Base-by-base conservation (phyloP, 1,140 invertebrate genomes). In the Drosophila lacteicornis region DNA sequence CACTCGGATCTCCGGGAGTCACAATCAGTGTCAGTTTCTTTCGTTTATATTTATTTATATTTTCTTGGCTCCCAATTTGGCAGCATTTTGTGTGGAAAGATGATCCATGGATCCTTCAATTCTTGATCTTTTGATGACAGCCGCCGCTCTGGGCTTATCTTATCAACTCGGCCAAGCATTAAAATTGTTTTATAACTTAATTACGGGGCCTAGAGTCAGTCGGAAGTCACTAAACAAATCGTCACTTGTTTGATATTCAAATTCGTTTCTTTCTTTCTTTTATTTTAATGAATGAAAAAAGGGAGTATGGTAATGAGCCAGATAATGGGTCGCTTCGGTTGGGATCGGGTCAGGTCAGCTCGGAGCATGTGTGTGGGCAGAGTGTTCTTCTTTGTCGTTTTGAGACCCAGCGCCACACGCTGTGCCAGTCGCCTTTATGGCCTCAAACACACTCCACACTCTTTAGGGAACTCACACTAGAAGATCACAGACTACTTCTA, bases 121-220 rank as follows among this genome's bases (percentile, higher is more conserved):
- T 15, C 38, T 56, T 38, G 46, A 19, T 13, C 22, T 61, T 86
- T 75, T 74, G 68, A 80, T 74, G 71, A 61, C 33, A 55, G 65
- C 83, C 83, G 83, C 84, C 8, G 3, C 33, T 3, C 11, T 11
- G 9, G 3, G 9, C 33, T 33, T 88, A 88, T 88, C 83, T 87
- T 80, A 87, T 86, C 82, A 55, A 17, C 56, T 36, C 50, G 27
- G 38, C 22, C 36, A n/a, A 76, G 79, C 76, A 87, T 86, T 88
- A 83, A 83, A 86, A 84, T 88, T 83, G 63, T 80, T 87, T 88
- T 88, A 87, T 88, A 88, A 87, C 83, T 87, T 80, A 80, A 88
- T 87, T 84, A 78, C 75, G 38, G 33, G 9, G 33, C 33, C 33
- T 33, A 8, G 33, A 30, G 33, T 68, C 22, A 46, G 59, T n/a